Evolutionary conservation across 2,888 invertebrate species (phyloP).

Genomic region (Ligdia adustata): DNA sequence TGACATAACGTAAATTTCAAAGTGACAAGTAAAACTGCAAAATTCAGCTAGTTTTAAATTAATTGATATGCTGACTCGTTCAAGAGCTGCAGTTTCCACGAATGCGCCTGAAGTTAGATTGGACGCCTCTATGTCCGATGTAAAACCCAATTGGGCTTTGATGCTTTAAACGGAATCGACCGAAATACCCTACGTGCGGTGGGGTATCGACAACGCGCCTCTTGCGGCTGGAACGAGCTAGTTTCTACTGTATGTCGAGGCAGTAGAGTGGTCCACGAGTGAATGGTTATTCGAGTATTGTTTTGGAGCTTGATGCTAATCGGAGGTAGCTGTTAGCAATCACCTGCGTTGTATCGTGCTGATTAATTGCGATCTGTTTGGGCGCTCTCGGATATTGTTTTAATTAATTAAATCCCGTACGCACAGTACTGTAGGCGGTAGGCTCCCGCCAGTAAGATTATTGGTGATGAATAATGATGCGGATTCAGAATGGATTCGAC

Average conservation of each 20-base stretch:
- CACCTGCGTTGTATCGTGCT: slow-evolving; percentile 73
- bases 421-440: slow-evolving; percentile 12
- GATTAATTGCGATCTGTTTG: slow-evolving; percentile 71
- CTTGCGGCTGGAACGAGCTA: slow-evolving; percentile 18
- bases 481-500: slow-evolving; percentile 3
- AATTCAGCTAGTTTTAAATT: background rate
- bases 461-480: slow-evolving; percentile 28
- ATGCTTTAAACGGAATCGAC: slow-evolving; percentile 71
- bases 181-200: slow-evolving; percentile 62
- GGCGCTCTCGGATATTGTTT: slow-evolving; percentile 56
- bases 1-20: too few species aligned
- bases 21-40: background rate
- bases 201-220: slow-evolving; percentile 35
- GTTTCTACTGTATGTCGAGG: slow-evolving; percentile 14
- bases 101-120: slow-evolving; percentile 65
- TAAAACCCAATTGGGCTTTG: slow-evolving; percentile 78
- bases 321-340: slow-evolving; percentile 73
- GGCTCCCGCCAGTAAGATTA: slow-evolving; percentile 15
- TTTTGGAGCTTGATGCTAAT: slow-evolving; percentile 61
- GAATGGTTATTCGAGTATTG: slow-evolving; percentile 25
- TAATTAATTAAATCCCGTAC: slow-evolving; percentile 48
- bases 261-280: slow-evolving; percentile 6
- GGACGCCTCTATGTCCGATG: slow-evolving; percentile 69
- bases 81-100: slow-evolving; percentile 32
- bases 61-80: slow-evolving; percentile 11